These are phyloP conservation scores for Aptenodytes forsteri DNA, from an alignment of 2,113 vertebrate species.

Conservation along the genomic window DNA sequence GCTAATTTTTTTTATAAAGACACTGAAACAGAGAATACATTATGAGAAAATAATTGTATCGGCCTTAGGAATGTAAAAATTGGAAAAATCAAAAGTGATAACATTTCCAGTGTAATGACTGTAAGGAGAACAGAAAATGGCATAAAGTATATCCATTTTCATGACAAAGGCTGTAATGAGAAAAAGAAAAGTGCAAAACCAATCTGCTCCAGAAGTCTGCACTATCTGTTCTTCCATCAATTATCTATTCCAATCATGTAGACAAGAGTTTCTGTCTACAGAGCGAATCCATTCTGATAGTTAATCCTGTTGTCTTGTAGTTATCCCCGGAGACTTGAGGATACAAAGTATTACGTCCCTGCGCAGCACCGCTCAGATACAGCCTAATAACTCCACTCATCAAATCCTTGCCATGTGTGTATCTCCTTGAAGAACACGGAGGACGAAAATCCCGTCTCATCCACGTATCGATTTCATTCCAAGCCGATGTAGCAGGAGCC, in stretches of 20 bases:
- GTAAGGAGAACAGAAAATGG: constrained; percentile 49
- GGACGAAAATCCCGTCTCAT: background rate
- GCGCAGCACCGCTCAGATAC: background rate
- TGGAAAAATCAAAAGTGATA: constrained; percentile 51
- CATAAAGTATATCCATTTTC: constrained; percentile 43
- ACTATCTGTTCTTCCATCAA: constrained; percentile 1
- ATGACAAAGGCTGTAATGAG: constrained; percentile 50
- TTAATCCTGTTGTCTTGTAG: constrained; percentile 32
- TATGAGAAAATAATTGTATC: constrained; percentile 43
- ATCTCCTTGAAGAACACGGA: background rate
- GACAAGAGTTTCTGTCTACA: constrained; percentile 21
- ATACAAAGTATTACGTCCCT: background rate
- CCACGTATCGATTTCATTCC: background rate
- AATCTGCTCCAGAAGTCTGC: constrained; percentile 41
- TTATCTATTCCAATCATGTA: constrained; percentile 51
- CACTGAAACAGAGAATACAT: background rate
- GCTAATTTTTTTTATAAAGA: constrained; percentile 20
- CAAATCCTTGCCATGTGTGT: background rate
- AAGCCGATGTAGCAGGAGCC: background rate
- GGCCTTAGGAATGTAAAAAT: constrained; percentile 43
- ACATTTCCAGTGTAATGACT: constrained; percentile 42
- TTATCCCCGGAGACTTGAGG: constrained; percentile 1
- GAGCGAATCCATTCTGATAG: constrained; percentile 20
- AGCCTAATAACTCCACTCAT: constrained; percentile 1
- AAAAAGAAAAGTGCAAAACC: constrained; percentile 47